Evolutionary conservation across 1,140 invertebrate species (phyloP).

Genomic region (Ips typographus): DNA sequence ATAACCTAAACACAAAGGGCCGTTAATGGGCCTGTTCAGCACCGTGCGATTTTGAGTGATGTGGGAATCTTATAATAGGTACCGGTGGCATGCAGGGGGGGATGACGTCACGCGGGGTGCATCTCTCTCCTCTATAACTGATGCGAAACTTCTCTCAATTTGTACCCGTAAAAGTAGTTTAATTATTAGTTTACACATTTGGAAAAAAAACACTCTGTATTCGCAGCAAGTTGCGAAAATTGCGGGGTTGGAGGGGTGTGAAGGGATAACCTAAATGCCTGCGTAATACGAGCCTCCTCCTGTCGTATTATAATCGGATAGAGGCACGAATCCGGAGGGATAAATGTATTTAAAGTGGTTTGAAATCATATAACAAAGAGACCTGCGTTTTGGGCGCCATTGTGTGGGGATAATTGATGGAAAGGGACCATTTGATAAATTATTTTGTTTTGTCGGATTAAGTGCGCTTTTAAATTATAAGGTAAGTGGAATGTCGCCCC

Average conservation of each 20-base stretch:
- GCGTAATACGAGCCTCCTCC: background rate
- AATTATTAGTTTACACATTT: too few species aligned
- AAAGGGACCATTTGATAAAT: slow-evolving; percentile 26
- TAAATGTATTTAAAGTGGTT: slow-evolving; percentile 32
- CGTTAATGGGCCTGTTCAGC: slow-evolving; percentile 50
- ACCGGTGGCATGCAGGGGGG: slow-evolving; percentile 37
- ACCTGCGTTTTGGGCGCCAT: slow-evolving; percentile 22
- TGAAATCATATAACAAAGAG: slow-evolving; percentile 30
- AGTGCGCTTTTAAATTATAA: slow-evolving; percentile 12
- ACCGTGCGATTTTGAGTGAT: slow-evolving; percentile 47
- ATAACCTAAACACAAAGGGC: slow-evolving; percentile 49
- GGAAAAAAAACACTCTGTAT: too few species aligned
- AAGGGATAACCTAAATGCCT: too few species aligned
- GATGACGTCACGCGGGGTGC: slow-evolving; percentile 6
- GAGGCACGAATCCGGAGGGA: slow-evolving; percentile 10
- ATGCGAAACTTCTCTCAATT: too few species aligned
- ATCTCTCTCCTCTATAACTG: too few species aligned
- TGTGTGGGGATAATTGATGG: slow-evolving; percentile 25
- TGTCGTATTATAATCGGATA: slow-evolving; percentile 6
- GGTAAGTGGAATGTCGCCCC: slow-evolving; percentile 10
- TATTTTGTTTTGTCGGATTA: slow-evolving; percentile 23
- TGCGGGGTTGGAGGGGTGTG: too few species aligned
- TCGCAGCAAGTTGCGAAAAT: too few species aligned
- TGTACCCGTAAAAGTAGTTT: too few species aligned
- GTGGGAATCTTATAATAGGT: slow-evolving; percentile 51